Evolutionary conservation across 2,888 invertebrate species (phyloP), one percentile per base, ranked within the genome.

Genomic region (Cosmopolites sordidus): DNA sequence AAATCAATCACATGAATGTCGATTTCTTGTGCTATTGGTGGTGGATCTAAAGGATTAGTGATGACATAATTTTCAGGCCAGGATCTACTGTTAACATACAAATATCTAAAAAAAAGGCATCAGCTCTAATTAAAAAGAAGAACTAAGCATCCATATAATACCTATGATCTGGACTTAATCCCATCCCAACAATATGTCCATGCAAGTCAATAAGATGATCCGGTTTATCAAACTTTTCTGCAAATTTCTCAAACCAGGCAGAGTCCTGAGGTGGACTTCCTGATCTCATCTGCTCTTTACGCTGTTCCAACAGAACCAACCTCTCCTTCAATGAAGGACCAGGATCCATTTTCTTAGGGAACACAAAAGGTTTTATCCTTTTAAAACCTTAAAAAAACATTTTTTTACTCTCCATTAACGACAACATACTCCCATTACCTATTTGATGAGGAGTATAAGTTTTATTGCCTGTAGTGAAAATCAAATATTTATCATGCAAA

Each of bases 181-280:
- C 84, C 88, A 92, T 89, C 62, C 92, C 92, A 62, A 91, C 89
- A 52, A 92, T 90, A 68, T 91, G 89, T 0, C 90, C 91, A 68
- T 89, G 86, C 46, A 92, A 77, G 73, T 92, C 90, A 56, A 92
- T 87, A 5, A 88, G 72, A 71, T 88, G 85, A 74, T 92, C 91
- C 12, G 88, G 80, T 67, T 80, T 79, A 69, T 90, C 87, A 60
- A 85, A 86, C 62, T 80, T 81, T 65, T 85, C 81, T 5, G 82
- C 80, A 2, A 87, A 84, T 1, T 83, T 75, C 54, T 84, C 80
- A 64, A 80, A 84, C 83, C 84, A 86, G 67, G 84, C 81, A 0
- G 83, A 83, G 64, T 84, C 82, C 16, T 48, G 33, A 0, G 76
- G 75, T 1, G 79, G 74, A 48, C 69, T 56, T 18, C 67, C 65